A percentile compares a stretch with the other conserved stretches of the same genome.
phyloP scores from a whole-genome alignment of 2,797 vertebrate species.

The Enteromius thamalakanensis region DNA sequence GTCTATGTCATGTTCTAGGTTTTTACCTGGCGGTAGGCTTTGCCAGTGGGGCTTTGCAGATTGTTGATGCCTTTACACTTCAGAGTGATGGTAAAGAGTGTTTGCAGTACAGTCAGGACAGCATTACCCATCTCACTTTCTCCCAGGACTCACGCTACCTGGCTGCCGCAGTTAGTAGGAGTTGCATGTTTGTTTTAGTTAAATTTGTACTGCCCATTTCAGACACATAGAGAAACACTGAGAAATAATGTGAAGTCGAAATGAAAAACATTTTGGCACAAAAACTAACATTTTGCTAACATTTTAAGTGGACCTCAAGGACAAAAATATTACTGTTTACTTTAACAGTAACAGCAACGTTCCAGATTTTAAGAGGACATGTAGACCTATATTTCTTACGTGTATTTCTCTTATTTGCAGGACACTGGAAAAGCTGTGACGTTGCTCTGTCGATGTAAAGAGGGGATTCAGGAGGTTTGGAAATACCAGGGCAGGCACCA shows the following conservation, averaged over 20 bases:
- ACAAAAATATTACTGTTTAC: not conserved
- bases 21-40: slow-evolving; percentile 86
- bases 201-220: not conserved
- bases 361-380: not conserved
- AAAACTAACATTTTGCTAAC: not conserved
- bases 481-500: slow-evolving; percentile 80
- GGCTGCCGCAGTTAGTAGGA: slow-evolving; percentile 87
- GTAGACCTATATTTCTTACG: not conserved
- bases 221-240: slow-evolving; percentile 3
- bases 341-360: not conserved
- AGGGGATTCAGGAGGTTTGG: slow-evolving; percentile 72
- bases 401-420: slow-evolving; percentile 68
- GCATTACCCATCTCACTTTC: slow-evolving; percentile 87
- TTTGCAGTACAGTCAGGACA: slow-evolving; percentile 77
- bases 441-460: slow-evolving; percentile 72
- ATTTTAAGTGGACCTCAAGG: not conserved
- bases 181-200: not conserved
- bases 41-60: slow-evolving; percentile 81
- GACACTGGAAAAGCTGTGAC: slow-evolving; percentile 84
- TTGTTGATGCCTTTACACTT: slow-evolving; percentile 85
- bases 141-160: slow-evolving; percentile 87
- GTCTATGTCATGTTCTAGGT: slow-evolving; percentile 75
- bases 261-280: not conserved
- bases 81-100: slow-evolving; percentile 72
- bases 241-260: not conserved